phyloP scores from a whole-genome alignment of 2,888 invertebrate species.

The Oscheius sp. region DNA sequence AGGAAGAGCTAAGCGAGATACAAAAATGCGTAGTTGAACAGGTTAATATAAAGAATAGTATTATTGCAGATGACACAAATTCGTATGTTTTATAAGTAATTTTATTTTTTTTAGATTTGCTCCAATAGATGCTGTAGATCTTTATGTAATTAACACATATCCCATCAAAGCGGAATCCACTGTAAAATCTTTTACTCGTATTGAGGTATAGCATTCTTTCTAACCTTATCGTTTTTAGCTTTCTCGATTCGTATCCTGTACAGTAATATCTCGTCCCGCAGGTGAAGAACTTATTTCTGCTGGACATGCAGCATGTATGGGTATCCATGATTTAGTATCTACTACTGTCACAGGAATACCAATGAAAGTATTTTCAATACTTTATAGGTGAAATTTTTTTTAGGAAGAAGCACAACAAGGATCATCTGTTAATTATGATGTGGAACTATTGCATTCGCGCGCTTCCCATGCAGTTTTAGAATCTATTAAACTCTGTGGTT shows the following conservation, averaged over 20 bases:
- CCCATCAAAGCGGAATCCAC: conserved; percentile 9
- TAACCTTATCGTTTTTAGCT: not conserved
- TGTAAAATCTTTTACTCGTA: not conserved
- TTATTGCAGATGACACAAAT: not conserved
- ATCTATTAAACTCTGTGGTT: conserved; percentile 32
- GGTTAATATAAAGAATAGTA: not conserved
- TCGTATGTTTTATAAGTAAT: too few relatives aligned
- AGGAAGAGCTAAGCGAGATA: not conserved
- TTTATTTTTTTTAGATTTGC: too few relatives aligned
- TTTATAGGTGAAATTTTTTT: not conserved
- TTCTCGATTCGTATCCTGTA: not conserved
- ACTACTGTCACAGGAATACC: conserved; percentile 98
- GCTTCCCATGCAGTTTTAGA: conserved; percentile 48
- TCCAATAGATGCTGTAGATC: conserved; percentile 35
- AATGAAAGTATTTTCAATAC: conserved; percentile 80
- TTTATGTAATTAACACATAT: conserved; percentile 40
- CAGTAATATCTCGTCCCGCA: not conserved
- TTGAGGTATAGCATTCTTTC: not conserved
- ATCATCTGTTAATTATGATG: conserved; percentile 97
- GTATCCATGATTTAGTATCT: conserved; percentile 89
- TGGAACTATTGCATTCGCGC: conserved; percentile 85
- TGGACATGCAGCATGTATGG: conserved; percentile 69
- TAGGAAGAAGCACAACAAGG: conserved; percentile 75
- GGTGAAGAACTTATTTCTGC: conserved; percentile 19
- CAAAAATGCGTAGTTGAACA: not conserved